Conservation (phyloP, 2,888 invertebrate species). For the Prosopocoilus inquinatus region DNA sequence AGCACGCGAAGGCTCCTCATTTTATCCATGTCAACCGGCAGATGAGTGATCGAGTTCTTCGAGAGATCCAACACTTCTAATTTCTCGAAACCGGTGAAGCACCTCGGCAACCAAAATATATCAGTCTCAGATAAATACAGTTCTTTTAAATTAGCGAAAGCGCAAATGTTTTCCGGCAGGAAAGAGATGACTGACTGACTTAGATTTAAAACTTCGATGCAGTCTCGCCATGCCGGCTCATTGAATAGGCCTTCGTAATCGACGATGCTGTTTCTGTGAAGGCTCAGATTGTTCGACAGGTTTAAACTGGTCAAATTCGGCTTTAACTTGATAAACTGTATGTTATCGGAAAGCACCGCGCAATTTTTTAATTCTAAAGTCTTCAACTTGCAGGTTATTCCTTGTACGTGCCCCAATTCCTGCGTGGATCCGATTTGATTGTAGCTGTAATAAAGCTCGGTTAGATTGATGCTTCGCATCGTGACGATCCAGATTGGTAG, state of each 20-base stretch:
- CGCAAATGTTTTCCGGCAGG: conserved; percentile 4
- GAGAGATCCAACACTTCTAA: conserved; percentile 12
- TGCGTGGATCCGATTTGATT: conserved; percentile 9
- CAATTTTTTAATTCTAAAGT: conserved; percentile 5
- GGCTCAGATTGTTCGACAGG: neutral
- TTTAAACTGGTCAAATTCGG: conserved; percentile 5
- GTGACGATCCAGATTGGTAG: conserved; percentile 11
- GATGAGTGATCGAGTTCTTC: neutral
- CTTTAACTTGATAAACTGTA: conserved; percentile 9
- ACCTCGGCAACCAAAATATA: conserved; percentile 10
- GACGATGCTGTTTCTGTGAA: conserved; percentile 2
- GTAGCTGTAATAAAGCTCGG: conserved; percentile 7
- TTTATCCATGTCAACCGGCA: conserved; percentile 2
- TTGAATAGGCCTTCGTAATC: conserved; percentile 8
- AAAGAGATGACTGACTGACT: conserved; percentile 3
- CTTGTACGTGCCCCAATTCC: conserved; percentile 1
- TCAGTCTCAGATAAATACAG: conserved; percentile 9
- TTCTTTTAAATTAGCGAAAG: conserved; percentile 7
- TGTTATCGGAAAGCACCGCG: conserved; percentile 5
- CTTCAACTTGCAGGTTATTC: neutral
- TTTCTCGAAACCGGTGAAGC: neutral
- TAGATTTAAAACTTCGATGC: conserved; percentile 6
- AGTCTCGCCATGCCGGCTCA: conserved; percentile 10
- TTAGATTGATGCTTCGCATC: conserved; percentile 3
- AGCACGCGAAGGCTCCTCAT: conserved; percentile 6